Evolutionary conservation across 1,140 invertebrate genomes (phyloP).

Genomic region (Brachionus manjavacas): DNA sequence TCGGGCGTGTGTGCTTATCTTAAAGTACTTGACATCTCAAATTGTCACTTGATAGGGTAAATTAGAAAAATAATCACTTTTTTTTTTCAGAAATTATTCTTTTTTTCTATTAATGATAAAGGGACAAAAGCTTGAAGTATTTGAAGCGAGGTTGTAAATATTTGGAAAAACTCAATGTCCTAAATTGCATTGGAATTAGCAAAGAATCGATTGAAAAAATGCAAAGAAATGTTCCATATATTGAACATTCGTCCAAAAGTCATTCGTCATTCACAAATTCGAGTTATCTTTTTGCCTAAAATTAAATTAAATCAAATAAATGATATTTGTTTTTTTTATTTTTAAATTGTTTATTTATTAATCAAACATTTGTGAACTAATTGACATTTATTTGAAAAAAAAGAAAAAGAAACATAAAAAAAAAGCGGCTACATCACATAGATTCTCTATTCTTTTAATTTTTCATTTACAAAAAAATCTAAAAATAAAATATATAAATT

Average conservation of each 20-base stretch:
- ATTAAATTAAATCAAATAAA: no score
- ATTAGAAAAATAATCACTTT: conserved; percentile 22
- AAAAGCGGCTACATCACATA: neutral
- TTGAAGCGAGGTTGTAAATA: conserved; percentile 55
- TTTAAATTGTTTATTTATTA: neutral
- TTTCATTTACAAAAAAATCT: conserved; percentile 7
- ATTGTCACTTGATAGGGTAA: conserved; percentile 55
- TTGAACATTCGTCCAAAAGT: conserved; percentile 15
- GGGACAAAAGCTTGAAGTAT: conserved; percentile 56
- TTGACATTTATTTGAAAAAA: neutral
- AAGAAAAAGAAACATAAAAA: no score
- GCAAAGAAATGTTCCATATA: neutral
- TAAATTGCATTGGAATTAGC: conserved; percentile 53
- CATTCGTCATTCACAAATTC: neutral
- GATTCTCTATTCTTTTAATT: neutral
- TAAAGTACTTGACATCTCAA: conserved; percentile 52
- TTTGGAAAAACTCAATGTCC: conserved; percentile 49
- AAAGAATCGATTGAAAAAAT: conserved; percentile 29
- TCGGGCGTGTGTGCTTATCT: conserved; percentile 57
- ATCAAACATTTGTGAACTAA: neutral
- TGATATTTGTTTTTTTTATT: no score
- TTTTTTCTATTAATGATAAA: conserved; percentile 41
- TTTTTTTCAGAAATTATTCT: neutral
- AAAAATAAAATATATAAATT: neutral
- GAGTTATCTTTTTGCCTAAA: neutral